Evolutionary conservation across 2,888 invertebrate genomes (phyloP).

Genomic region (Noctua pronuba): DNA sequence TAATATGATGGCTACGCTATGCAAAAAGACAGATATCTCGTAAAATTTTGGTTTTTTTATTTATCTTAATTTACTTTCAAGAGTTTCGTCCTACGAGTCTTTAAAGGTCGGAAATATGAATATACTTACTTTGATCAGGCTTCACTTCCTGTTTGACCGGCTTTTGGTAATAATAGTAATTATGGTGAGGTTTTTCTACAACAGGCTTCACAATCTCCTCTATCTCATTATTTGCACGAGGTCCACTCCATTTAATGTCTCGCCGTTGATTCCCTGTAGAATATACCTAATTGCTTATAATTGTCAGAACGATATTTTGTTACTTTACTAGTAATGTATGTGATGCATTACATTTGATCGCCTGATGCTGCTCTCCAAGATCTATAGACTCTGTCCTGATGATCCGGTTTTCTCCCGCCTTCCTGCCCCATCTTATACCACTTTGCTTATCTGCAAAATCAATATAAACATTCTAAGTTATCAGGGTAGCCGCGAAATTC

Average conservation of each 20-base stretch:
- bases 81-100: background rate
- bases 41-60: background rate
- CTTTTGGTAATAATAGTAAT: background rate
- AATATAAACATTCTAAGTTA: background rate
- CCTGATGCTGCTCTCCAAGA: slow-evolving; percentile 13
- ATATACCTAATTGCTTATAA: background rate
- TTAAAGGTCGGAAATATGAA: background rate
- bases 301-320: slow-evolving; percentile 2
- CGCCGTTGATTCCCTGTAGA: slow-evolving; percentile 38
- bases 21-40: background rate
- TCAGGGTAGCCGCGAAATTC: no score
- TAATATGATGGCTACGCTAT: background rate
- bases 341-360: slow-evolving; percentile 33
- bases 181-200: background rate
- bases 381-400: slow-evolving; percentile 37
- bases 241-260: slow-evolving; percentile 31
- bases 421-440: slow-evolving; percentile 38
- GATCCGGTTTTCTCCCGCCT: slow-evolving; percentile 34
- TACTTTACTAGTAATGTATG: background rate
- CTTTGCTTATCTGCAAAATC: slow-evolving; percentile 16
- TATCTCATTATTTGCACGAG: slow-evolving; percentile 2
- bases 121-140: slow-evolving; percentile 29
- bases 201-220: slow-evolving; percentile 1
- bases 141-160: slow-evolving; percentile 9
- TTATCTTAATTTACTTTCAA: background rate